Evolutionary conservation across 2,113 vertebrate species (phyloP).

Genomic region (Asarcornis scutulata): DNA sequence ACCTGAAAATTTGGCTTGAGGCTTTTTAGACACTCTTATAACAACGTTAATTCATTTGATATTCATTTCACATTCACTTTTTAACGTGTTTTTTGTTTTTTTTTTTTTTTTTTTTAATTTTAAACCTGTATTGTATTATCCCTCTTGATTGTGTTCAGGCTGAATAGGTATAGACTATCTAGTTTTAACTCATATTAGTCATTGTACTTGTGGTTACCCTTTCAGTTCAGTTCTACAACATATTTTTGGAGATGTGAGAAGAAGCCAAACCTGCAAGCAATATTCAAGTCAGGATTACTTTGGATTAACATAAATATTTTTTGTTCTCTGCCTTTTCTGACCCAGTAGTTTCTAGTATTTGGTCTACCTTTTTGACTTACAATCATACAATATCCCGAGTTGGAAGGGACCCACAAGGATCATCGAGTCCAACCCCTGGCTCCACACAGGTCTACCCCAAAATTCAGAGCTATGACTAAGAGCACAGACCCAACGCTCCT

Average conservation of each 20-base stretch:
- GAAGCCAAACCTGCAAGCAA: neutral
- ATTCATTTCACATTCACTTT: neutral
- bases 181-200: neutral
- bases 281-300: neutral
- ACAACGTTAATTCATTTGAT: neutral
- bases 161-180: neutral
- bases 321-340: neutral
- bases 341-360: neutral
- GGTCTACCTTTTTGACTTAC: neutral
- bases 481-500: too few species aligned
- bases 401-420: too few species aligned
- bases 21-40: neutral
- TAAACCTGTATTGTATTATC: neutral
- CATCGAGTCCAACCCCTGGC: too few species aligned
- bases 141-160: neutral
- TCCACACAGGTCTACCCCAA: too few species aligned
- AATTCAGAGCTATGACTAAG: too few species aligned
- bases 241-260: neutral
- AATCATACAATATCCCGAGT: too few species aligned
- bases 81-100: neutral
- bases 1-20: neutral
- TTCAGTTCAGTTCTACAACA: neutral
- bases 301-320: neutral
- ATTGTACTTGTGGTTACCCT: neutral
- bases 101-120: neutral